Evolutionary conservation across 1,140 invertebrate species (phyloP).

Genomic region (Apis dorsata): DNA sequence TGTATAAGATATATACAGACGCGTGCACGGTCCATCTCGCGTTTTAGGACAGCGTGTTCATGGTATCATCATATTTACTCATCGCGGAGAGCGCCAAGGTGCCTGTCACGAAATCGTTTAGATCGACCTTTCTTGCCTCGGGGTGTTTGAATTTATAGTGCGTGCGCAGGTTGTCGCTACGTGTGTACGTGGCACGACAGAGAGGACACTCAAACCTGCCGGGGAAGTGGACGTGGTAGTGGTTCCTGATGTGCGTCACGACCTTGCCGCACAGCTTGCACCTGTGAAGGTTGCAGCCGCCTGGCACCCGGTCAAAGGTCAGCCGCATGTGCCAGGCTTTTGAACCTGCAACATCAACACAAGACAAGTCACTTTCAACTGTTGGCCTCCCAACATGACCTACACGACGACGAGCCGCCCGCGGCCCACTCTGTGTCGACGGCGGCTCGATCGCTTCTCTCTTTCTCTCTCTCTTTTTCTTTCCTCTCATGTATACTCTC

Average conservation of each 20-base stretch:
- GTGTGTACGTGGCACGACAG: slow-evolving; percentile 91
- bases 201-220: slow-evolving; percentile 92
- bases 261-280: slow-evolving; percentile 95
- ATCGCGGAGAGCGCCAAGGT: slow-evolving; percentile 81
- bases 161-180: slow-evolving; percentile 92
- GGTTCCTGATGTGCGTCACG: slow-evolving; percentile 94
- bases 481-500: slow-evolving; percentile 39
- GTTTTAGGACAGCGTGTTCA: slow-evolving; percentile 80
- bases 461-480: slow-evolving; percentile 49
- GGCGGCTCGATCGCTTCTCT: slow-evolving; percentile 56
- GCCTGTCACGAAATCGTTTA: slow-evolving; percentile 78
- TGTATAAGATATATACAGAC: slow-evolving; percentile 58
- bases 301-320: slow-evolving; percentile 93
- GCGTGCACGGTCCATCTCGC: slow-evolving; percentile 38
- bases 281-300: slow-evolving; percentile 92
- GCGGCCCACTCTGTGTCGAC: slow-evolving; percentile 54
- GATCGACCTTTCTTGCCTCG: slow-evolving; percentile 90
- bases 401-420: slow-evolving; percentile 64
- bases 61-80: slow-evolving; percentile 75
- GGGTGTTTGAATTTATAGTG: slow-evolving; percentile 94
- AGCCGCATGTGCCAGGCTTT: slow-evolving; percentile 95
- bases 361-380: slow-evolving; percentile 82
- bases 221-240: slow-evolving; percentile 94
- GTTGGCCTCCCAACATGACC: slow-evolving; percentile 71
- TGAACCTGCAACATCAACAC: slow-evolving; percentile 89